Evolutionary conservation across 2,797 vertebrate genomes (phyloP).

Genomic region (Nannoperca obscura): DNA sequence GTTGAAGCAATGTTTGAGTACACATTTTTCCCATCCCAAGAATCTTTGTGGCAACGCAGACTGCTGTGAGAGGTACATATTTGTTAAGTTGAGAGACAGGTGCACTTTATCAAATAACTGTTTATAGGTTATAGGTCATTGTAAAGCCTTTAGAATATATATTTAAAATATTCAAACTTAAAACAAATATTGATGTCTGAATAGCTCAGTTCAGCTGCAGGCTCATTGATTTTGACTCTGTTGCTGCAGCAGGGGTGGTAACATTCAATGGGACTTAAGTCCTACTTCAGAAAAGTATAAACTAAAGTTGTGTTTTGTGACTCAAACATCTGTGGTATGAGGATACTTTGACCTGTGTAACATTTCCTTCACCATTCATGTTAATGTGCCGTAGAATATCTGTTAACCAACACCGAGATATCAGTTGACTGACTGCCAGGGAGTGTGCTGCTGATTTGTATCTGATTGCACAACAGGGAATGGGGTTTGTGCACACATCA

Average conservation of each 20-base stretch:
- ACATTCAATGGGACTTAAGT: slow-evolving; percentile 7
- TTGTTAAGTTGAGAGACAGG: background rate
- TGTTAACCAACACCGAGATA: slow-evolving; percentile 40
- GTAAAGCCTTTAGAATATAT: background rate
- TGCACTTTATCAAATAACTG: background rate
- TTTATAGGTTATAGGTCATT: background rate
- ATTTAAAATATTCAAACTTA: background rate
- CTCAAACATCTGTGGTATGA: slow-evolving; percentile 24
- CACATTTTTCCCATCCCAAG: background rate
- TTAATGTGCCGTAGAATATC: slow-evolving; percentile 37
- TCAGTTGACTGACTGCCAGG: slow-evolving; percentile 47
- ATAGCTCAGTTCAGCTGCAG: background rate
- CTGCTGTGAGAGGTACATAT: background rate
- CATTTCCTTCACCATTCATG: slow-evolving; percentile 45
- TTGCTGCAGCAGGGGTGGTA: background rate
- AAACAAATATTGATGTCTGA: background rate
- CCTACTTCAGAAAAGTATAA: background rate
- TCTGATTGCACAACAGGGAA: slow-evolving; percentile 64
- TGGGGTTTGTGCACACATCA: slow-evolving; percentile 34
- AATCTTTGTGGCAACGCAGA: background rate
- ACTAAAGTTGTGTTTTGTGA: slow-evolving; percentile 16
- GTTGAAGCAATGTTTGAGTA: background rate
- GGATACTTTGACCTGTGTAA: slow-evolving; percentile 30
- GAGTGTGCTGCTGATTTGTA: slow-evolving; percentile 49
- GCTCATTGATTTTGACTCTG: background rate